Conservation (phyloP, 2,888 invertebrate genomes). For the Shargacucullia verbasci region DNA sequence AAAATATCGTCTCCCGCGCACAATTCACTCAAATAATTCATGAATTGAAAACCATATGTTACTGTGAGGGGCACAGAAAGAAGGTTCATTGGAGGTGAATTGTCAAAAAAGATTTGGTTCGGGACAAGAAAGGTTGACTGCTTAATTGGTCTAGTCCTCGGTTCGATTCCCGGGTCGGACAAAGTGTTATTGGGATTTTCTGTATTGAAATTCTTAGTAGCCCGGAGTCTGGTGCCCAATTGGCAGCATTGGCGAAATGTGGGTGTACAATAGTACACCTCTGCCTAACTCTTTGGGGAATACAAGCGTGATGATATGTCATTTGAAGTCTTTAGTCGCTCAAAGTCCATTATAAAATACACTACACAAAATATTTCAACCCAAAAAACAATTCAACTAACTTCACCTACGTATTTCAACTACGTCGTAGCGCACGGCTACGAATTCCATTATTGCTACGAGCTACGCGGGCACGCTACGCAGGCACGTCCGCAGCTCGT, state of each 20-base stretch:
- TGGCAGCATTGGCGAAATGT: too few species aligned
- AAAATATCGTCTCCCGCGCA: constrained; percentile 29
- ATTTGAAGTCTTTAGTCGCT: too few species aligned
- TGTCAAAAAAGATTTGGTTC: not conserved
- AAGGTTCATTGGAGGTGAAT: constrained; percentile 4
- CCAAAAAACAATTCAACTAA: constrained; percentile 1
- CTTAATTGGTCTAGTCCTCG: too few species aligned
- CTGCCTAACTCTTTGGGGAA: too few species aligned
- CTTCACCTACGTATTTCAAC: constrained; percentile 18
- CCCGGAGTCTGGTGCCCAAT: too few species aligned
- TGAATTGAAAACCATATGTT: constrained; percentile 29
- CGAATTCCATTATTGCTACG: constrained; percentile 58
- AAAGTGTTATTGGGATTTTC: too few species aligned
- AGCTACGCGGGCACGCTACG: constrained; percentile 53
- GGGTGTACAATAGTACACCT: too few species aligned
- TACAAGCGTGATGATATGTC: too few species aligned
- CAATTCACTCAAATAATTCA: constrained; percentile 48
- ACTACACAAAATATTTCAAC: not conserved
- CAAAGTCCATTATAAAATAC: too few species aligned
- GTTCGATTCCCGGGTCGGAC: too few species aligned
- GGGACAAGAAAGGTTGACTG: not conserved
- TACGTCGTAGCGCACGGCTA: constrained; percentile 46
- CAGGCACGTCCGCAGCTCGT: constrained; percentile 28
- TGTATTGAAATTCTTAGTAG: too few species aligned
- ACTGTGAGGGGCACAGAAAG: constrained; percentile 5